These are phyloP conservation scores for Candoia aspera DNA, from an alignment of 2,113 vertebrate species.

Conservation along the genomic window DNA sequence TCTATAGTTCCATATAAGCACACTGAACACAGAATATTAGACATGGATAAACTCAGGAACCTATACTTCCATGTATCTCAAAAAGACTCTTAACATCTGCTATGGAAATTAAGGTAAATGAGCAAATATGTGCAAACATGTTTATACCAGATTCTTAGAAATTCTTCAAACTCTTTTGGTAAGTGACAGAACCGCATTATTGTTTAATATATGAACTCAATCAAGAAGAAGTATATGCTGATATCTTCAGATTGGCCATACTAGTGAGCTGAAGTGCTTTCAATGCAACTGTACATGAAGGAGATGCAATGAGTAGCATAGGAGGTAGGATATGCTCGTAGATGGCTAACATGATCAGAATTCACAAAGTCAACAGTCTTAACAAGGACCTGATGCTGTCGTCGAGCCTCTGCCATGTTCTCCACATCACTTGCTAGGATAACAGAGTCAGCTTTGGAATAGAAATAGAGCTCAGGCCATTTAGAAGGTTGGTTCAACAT, in stretches of 20 bases:
- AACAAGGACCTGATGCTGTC: slow-evolving; percentile 73
- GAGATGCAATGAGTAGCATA: slow-evolving; percentile 80
- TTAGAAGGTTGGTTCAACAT: slow-evolving; percentile 76
- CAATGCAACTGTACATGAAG: slow-evolving; percentile 82
- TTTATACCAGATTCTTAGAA: background rate
- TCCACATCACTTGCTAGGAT: slow-evolving; percentile 81
- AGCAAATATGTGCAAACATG: background rate
- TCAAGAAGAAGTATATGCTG: background rate
- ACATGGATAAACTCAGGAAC: background rate
- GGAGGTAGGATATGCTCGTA: slow-evolving; percentile 82
- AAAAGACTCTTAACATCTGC: background rate
- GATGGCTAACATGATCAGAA: slow-evolving; percentile 87
- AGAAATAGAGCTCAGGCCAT: slow-evolving; percentile 95
- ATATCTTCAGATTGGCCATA: background rate
- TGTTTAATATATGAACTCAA: background rate
- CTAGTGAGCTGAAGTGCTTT: slow-evolving; percentile 30
- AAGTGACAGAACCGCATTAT: background rate
- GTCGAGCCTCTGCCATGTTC: slow-evolving; percentile 75
- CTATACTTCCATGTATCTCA: background rate
- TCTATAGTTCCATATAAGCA: background rate
- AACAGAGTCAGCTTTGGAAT: slow-evolving; percentile 84
- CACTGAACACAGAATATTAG: background rate
- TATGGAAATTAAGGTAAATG: background rate
- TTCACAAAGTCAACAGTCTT: slow-evolving; percentile 85
- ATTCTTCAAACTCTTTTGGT: background rate